A percentile compares a stretch with the other conserved stretches of the same genome.
phyloP scores from a whole-genome alignment of 2,113 vertebrate genomes.

The Penelope pileata region DNA sequence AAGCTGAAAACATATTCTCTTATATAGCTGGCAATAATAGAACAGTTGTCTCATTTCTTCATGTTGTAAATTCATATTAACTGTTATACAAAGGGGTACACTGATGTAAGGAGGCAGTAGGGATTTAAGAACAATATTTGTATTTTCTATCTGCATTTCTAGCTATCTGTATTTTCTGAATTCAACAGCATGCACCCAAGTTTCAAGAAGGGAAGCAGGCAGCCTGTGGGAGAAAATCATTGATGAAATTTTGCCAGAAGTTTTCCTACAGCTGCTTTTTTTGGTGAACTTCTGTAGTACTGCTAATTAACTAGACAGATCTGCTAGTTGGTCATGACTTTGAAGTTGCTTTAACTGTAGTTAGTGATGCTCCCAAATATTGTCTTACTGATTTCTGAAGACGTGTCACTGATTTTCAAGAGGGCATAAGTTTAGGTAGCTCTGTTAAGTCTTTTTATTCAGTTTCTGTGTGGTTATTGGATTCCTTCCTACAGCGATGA shows the following conservation, averaged over 20 bases:
- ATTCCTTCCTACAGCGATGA: background rate
- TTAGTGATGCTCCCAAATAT: background rate
- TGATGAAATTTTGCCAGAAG: background rate
- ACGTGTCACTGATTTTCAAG: background rate
- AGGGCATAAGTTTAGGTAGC: background rate
- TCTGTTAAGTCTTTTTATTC: background rate
- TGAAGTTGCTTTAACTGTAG: background rate
- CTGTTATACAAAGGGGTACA: background rate
- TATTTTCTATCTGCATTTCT: background rate
- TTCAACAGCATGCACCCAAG: background rate
- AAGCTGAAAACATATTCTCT: background rate
- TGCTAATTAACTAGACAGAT: background rate
- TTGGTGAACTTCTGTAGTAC: background rate
- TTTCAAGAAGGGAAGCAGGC: slow-evolving; percentile 6
- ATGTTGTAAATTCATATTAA: slow-evolving; percentile 1
- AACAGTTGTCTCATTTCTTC: slow-evolving; percentile 20
- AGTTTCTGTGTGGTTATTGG: background rate
- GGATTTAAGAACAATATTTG: background rate
- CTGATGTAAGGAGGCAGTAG: background rate
- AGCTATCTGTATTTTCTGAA: background rate
- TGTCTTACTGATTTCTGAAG: background rate
- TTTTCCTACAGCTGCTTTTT: slow-evolving; percentile 4
- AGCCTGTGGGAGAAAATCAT: background rate
- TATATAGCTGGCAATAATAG: slow-evolving; percentile 5
- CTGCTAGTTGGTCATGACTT: background rate